Evolutionary conservation across 2,888 invertebrate genomes (phyloP), one percentile per base, ranked within the genome.

Genomic region (Tanypteryx hageni): DNA sequence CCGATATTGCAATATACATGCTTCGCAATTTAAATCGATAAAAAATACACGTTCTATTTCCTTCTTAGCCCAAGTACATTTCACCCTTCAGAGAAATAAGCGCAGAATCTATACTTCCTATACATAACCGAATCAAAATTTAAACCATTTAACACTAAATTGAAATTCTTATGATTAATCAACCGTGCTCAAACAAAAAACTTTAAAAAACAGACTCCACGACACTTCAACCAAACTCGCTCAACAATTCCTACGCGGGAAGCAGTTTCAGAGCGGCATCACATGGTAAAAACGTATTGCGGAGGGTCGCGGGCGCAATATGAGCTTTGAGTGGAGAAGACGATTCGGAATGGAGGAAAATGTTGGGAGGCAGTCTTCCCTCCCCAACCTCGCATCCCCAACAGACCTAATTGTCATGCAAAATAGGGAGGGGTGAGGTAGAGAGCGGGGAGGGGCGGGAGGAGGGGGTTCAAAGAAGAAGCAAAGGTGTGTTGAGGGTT

Each of bases 331-430:
- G 68, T 10, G 68, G 68, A 18, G 68, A 68, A 76, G 76, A 76
- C 76, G 27, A 76, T 5, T 76, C 76, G 22, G 61, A 61, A 16
- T 1, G 11, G 76, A 22, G 2, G 44, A 44, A 44, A 44, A 44
- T 44, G 1, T 44, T 44, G 44, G 44, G 44, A 44, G 44, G 44
- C 44, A 5, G 44, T 44, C 44, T 44, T 44, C 44, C 44, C 44
- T 3, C 44, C 44, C 44, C 44, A 68, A 27, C 22, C 27, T 22
- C 76, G 22, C 76, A 76, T 76, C 27, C 76, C 76, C 76, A 27
- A 22, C 76, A 76, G 76, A 76, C 76, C 76, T 76, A 76, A 76
- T 76, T 76, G 76, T 76, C 76, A 76, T 76, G 76, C 76, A 76
- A 76, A 76, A 27, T 22, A 22, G 27, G 76, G 76, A 76, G 76